These are phyloP conservation scores for Xenentodon cancila DNA, from an alignment of 2,797 vertebrate species.

Conservation along the genomic window DNA sequence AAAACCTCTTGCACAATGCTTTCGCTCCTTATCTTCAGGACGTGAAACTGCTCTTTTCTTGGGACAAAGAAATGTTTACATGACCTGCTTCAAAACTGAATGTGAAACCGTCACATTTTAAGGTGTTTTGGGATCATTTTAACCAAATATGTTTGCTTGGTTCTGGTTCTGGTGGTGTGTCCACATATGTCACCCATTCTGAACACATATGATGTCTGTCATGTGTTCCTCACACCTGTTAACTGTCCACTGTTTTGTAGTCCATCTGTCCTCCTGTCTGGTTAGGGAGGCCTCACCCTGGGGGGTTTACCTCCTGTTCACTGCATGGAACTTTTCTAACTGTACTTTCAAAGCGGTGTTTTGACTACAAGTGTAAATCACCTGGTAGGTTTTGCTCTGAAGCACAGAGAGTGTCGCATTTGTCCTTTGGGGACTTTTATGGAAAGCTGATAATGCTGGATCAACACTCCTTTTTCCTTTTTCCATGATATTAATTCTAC, in stretches of 20 bases:
- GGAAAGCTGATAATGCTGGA: background rate
- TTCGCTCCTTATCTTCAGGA: slow-evolving; percentile 34
- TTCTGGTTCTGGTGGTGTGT: background rate
- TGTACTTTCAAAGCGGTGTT: slow-evolving; percentile 54
- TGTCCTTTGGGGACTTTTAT: slow-evolving; percentile 19
- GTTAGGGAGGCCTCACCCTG: slow-evolving; percentile 64
- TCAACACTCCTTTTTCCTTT: no score
- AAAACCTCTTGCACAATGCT: slow-evolving; percentile 46
- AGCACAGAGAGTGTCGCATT: slow-evolving; percentile 40
- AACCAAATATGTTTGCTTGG: background rate
- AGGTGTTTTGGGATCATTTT: background rate
- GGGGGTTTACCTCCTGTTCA: slow-evolving; percentile 62
- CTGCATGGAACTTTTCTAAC: slow-evolving; percentile 47
- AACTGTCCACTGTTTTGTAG: slow-evolving; percentile 37
- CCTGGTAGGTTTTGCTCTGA: slow-evolving; percentile 39
- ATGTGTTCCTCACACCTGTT: slow-evolving; percentile 48
- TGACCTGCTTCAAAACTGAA: slow-evolving; percentile 24
- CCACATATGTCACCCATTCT: slow-evolving; percentile 4
- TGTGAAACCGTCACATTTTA: slow-evolving; percentile 26
- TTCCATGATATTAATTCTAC: no score
- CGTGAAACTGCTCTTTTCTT: slow-evolving; percentile 48
- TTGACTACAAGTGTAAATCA: slow-evolving; percentile 61
- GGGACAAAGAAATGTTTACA: slow-evolving; percentile 20
- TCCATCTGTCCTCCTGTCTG: slow-evolving; percentile 54
- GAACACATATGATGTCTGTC: slow-evolving; percentile 27